Percentiles rank a stretch among this genome's conserved stretches.
Conservation (phyloP, 2,888 invertebrate genomes). For the Drosophila yooni region DNA sequence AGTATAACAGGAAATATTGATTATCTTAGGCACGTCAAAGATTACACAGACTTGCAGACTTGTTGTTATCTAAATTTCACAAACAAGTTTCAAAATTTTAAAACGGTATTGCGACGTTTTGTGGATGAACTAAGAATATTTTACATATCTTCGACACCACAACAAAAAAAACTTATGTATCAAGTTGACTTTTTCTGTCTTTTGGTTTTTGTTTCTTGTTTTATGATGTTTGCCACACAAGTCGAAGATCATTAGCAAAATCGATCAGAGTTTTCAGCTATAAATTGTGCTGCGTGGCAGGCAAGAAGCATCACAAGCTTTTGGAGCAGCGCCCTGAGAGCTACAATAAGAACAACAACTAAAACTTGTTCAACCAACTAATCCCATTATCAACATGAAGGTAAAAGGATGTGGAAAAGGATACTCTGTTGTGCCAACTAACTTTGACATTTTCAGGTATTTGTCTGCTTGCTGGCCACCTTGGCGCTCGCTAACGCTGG, state of each 20-base stretch:
- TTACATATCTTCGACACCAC: background rate
- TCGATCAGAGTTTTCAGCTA: conserved; percentile 46
- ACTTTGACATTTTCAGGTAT: conserved; percentile 46
- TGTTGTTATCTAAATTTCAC: background rate
- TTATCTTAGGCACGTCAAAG: background rate
- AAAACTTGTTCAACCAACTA: background rate
- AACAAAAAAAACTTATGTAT: background rate
- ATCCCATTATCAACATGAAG: conserved; percentile 51
- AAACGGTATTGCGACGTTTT: background rate
- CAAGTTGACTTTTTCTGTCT: conserved; percentile 1
- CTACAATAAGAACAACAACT: conserved; percentile 32
- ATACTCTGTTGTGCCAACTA: background rate
- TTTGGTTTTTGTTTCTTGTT: conserved; percentile 13
- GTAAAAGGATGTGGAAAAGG: conserved; percentile 28
- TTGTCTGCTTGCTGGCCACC: conserved; percentile 69
- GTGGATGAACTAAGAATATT: background rate
- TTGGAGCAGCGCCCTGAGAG: conserved; percentile 55
- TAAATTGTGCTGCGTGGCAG: conserved; percentile 58
- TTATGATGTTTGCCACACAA: conserved; percentile 5
- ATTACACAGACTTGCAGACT: background rate
- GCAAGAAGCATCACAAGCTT: conserved; percentile 63
- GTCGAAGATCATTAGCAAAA: conserved; percentile 66
- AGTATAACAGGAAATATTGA: background rate
- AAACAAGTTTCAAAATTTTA: background rate
- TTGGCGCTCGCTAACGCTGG: conserved; percentile 68